Conservation (phyloP, 2,113 vertebrate genomes). For the Piliocolobus tephrosceles region DNA sequence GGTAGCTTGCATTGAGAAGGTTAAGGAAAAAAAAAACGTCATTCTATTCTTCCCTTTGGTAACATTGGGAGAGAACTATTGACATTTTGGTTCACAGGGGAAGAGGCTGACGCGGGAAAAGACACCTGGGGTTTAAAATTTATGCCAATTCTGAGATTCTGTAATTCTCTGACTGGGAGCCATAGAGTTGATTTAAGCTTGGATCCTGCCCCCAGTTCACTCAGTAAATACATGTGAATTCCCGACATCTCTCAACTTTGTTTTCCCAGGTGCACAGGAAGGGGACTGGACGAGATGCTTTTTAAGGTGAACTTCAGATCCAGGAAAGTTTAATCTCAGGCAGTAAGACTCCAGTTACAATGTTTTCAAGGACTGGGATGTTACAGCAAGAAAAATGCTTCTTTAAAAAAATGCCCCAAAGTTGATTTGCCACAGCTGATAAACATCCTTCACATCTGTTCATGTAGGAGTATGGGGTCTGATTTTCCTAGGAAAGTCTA, state of each 20-base stretch:
- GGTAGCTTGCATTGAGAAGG: not conserved
- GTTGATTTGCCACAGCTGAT: constrained; percentile 32
- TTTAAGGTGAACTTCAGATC: not conserved
- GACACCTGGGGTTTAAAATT: not conserved
- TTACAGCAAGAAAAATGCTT: not conserved
- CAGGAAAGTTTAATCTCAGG: not conserved
- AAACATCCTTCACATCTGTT: not conserved
- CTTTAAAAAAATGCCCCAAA: not conserved
- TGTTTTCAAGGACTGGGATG: not conserved
- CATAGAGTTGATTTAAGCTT: not conserved
- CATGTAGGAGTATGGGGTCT: not conserved
- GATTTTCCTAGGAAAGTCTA: constrained; percentile 71
- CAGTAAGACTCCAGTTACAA: not conserved
- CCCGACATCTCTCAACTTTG: not conserved
- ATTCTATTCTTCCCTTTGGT: not conserved
- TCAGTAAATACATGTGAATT: not conserved
- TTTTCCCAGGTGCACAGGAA: not conserved
- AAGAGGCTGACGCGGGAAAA: not conserved
- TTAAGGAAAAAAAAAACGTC: not conserved
- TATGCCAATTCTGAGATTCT: not conserved
- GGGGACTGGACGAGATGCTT: accelerated
- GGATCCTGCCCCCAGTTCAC: not conserved
- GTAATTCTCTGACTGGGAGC: not conserved
- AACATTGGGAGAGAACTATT: not conserved
- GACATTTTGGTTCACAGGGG: not conserved